A percentile compares a stretch with the other conserved stretches of the same genome.
Evolutionary conservation across 2,113 vertebrate genomes (phyloP).

Genomic region (Triplophysa siluroides): DNA sequence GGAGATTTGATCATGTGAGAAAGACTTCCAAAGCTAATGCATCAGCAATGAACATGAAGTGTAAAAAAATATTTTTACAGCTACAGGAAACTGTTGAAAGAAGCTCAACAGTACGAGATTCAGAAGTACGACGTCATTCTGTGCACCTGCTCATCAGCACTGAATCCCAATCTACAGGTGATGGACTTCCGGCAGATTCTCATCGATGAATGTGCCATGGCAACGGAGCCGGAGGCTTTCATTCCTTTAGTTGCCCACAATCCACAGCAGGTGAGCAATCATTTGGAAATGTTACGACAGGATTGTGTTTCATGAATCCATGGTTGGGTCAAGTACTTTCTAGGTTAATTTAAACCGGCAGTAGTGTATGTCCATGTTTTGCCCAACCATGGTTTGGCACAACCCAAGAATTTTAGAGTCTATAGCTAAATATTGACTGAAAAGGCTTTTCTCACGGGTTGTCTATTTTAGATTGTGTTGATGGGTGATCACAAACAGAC

Average conservation of each 20-base stretch:
- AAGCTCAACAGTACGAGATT: constrained; percentile 64
- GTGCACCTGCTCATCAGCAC: constrained; percentile 73
- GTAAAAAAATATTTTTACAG: constrained; percentile 55
- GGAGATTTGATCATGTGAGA: too few relatives aligned
- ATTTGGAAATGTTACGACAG: too few relatives aligned
- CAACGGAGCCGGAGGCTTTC: constrained; percentile 82
- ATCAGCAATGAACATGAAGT: too few relatives aligned
- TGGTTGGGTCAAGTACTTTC: too few relatives aligned
- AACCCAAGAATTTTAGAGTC: too few relatives aligned
- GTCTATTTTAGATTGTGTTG: constrained; percentile 79
- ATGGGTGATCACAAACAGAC: constrained; percentile 89
- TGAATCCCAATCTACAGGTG: constrained; percentile 2
- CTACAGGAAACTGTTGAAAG: constrained; percentile 51
- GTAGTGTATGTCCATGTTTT: too few relatives aligned
- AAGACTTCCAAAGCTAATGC: too few relatives aligned
- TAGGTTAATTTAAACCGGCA: too few relatives aligned
- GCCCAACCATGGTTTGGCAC: too few relatives aligned
- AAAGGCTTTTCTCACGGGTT: neutral
- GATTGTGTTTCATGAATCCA: too few relatives aligned
- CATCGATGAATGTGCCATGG: constrained; percentile 82
- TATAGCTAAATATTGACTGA: neutral
- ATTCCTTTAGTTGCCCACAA: constrained; percentile 76
- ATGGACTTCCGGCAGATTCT: constrained; percentile 75
- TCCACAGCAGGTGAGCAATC: constrained; percentile 75
- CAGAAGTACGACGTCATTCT: constrained; percentile 66